Evolutionary conservation across 2,888 invertebrate species (phyloP).

Genomic region (Heliconius erato): DNA sequence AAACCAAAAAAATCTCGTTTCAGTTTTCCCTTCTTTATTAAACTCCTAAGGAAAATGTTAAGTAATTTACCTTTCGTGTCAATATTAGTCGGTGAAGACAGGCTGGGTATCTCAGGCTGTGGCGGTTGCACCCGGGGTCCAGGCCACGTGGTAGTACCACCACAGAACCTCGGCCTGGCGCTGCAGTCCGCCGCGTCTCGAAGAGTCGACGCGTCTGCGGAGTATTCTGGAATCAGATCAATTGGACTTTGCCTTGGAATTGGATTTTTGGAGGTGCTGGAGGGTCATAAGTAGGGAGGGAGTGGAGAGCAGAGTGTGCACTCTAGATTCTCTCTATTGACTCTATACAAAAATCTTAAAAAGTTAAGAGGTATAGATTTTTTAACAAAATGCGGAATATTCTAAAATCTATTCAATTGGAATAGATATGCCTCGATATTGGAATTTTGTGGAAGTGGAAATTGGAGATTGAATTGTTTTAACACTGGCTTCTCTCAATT

Average conservation of each 20-base stretch:
- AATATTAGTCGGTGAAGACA: constrained; percentile 74
- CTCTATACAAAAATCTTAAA: too few species aligned
- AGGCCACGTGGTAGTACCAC: constrained; percentile 83
- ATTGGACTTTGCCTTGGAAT: constrained; percentile 34
- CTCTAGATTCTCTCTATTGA: neutral
- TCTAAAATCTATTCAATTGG: neutral
- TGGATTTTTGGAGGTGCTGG: constrained; percentile 2
- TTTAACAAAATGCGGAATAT: neutral
- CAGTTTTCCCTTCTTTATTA: neutral
- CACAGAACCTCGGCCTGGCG: constrained; percentile 86
- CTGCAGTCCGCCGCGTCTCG: constrained; percentile 83
- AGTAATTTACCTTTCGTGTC: constrained; percentile 81
- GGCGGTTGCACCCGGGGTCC: constrained; percentile 83
- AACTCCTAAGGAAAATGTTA: neutral
- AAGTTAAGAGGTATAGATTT: neutral
- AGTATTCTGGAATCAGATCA: constrained; percentile 71
- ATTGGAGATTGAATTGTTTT: too few species aligned
- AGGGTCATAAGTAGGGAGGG: neutral
- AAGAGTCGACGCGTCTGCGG: constrained; percentile 80
- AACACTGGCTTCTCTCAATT: too few species aligned
- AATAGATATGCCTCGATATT: neutral
- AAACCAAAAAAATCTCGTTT: neutral
- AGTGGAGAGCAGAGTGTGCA: neutral
- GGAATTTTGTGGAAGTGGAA: too few species aligned
- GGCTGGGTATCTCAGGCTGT: constrained; percentile 77